Percentiles rank a stretch among this genome's conserved stretches.
Conservation (phyloP, 2,113 vertebrate species). For the Barbus barbus region DNA sequence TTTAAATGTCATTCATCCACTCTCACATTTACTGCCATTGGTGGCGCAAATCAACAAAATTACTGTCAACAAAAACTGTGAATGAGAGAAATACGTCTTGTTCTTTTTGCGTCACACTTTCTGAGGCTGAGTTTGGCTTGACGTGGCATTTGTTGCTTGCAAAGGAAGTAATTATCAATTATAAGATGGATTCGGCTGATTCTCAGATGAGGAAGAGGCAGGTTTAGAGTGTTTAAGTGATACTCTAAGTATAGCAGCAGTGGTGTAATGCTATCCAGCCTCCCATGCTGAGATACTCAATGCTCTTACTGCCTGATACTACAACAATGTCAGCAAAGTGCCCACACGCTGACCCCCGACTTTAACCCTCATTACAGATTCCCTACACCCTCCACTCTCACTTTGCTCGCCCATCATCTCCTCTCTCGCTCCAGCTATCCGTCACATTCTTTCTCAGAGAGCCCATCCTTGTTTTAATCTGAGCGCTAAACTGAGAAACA, state of each 20-base stretch:
- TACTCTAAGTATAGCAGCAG: conserved; percentile 32
- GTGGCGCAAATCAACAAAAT: not conserved
- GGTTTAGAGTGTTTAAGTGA: conserved; percentile 34
- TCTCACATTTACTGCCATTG: conserved; percentile 14
- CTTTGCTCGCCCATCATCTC: conserved; percentile 14
- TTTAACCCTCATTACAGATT: conserved; percentile 43
- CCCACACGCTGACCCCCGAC: conserved; percentile 33
- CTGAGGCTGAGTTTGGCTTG: not conserved
- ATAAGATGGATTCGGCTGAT: not conserved
- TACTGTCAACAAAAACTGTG: conserved; percentile 12
- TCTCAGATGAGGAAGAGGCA: conserved; percentile 24
- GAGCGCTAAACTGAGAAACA: conserved; percentile 37
- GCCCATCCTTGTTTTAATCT: conserved; percentile 57
- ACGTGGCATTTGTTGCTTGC: not conserved
- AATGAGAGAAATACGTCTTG: not conserved
- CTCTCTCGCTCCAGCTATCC: conserved; percentile 49
- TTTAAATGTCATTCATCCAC: conserved; percentile 49
- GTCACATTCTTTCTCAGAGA: conserved; percentile 47
- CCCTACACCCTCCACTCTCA: conserved; percentile 13
- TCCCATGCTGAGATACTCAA: conserved; percentile 26
- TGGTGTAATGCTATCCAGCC: conserved; percentile 10
- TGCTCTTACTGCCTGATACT: conserved; percentile 56
- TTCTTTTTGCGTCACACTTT: not conserved
- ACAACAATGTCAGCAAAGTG: conserved; percentile 46
- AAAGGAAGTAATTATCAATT: conserved; percentile 20